Evolutionary conservation across 2,113 vertebrate species (phyloP).

Genomic region (Beaufortia kweichowensis): DNA sequence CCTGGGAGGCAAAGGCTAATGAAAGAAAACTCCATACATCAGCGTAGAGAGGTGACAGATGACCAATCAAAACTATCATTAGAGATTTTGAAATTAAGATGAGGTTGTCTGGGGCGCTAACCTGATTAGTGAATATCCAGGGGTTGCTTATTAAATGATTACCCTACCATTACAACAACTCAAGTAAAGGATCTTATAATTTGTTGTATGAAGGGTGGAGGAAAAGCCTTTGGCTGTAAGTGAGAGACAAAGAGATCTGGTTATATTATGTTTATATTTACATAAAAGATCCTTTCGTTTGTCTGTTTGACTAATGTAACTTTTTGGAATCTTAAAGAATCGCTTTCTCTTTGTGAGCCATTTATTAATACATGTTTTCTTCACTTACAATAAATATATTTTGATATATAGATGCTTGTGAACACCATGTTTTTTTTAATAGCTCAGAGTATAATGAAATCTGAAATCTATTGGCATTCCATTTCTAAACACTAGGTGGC

Average conservation of each 20-base stretch:
- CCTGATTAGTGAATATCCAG: slow-evolving; percentile 78
- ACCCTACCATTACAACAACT: slow-evolving; percentile 66
- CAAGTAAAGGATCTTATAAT: slow-evolving; percentile 58
- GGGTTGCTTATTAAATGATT: slow-evolving; percentile 82
- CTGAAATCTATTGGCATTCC: not conserved
- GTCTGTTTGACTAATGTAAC: not conserved
- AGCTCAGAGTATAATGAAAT: not conserved
- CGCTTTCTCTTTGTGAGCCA: not conserved
- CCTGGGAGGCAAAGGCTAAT: slow-evolving; percentile 82
- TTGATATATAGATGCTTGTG: slow-evolving; percentile 8
- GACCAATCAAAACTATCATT: slow-evolving; percentile 86
- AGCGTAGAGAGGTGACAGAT: slow-evolving; percentile 84
- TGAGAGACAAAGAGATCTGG: slow-evolving; percentile 16
- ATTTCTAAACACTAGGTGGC: slow-evolving; percentile 4
- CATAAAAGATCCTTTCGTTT: slow-evolving; percentile 12
- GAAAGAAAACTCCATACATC: slow-evolving; percentile 83
- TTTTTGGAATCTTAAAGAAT: not conserved
- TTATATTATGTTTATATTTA: slow-evolving; percentile 43
- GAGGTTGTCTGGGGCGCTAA: slow-evolving; percentile 76
- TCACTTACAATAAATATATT: not conserved
- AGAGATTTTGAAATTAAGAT: slow-evolving; percentile 85
- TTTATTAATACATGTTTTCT: not conserved
- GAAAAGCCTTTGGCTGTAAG: slow-evolving; percentile 55
- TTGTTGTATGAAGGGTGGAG: slow-evolving; percentile 55
- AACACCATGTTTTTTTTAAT: not conserved